Base-by-base conservation (phyloP, 1,140 invertebrate genomes). In the Bombus superbus region DNA sequence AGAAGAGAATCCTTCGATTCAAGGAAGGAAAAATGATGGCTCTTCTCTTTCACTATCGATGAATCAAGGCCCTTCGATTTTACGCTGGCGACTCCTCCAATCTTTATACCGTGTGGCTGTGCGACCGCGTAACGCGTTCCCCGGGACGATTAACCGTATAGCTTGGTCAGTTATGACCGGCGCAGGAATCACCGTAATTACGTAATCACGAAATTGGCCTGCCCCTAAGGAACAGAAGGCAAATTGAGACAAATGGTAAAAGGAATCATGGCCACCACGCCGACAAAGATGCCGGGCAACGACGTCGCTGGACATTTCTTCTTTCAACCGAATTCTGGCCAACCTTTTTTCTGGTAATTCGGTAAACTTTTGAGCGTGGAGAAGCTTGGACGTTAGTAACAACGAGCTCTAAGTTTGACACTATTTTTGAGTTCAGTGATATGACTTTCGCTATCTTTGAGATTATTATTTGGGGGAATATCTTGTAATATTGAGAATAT, bases 161-260 rank as follows among this genome's bases (percentile, higher is more conserved):
- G 40, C 44, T 83, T 38, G 38, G 42, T 11, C 72, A 53, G 42
- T 77, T 76, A 76, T 77, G 62, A 47, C 47, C 28, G 62, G 3
- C 44, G 42, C 47, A 71, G 28, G 62, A 69, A 83, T 68, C 35
- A 69, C 62, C 62, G 74, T 78, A 84, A 84, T 77, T 57, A 53
- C 62, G 80, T 77, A 74, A 82, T 83, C 59, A n/a, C 59, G 59
- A 66, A 75, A 76, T 83, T 76, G 72, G 32, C 8, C 42, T 47
- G 42, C 72, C 42, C 32, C 72, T 35, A 76, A 66, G 80, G 53
- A 74, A 82, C 53, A 40, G 32, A n/a, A 62, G 47, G 69, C 53
- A 53, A 82, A 82, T 82, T 82, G 40, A 81, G 79, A 62, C 71
- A 62, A 82, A 82, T 74, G 71, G 69, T 25, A 75, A 74, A 66